phyloP scores from a whole-genome alignment of 1,140 invertebrate genomes.

The Telenomus remus region DNA sequence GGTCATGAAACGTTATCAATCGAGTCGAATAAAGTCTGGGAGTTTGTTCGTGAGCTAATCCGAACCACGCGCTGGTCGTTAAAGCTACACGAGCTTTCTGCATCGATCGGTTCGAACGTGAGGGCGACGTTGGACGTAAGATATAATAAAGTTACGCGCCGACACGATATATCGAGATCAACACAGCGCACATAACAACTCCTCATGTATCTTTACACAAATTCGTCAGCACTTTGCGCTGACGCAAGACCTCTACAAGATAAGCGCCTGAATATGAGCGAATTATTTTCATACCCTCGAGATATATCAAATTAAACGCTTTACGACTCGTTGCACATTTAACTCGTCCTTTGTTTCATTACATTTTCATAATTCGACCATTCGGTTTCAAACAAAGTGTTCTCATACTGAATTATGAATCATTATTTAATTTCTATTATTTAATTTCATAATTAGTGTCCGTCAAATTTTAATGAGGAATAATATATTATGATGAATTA shows the following conservation, averaged over 20 bases:
- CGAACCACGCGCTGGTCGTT: slow-evolving; percentile 38
- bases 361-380: background rate
- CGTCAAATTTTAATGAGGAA: too few species aligned
- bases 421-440: too few species aligned
- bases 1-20: slow-evolving; percentile 52
- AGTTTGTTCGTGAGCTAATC: slow-evolving; percentile 48
- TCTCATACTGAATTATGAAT: too few species aligned
- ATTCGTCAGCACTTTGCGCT: slow-evolving; percentile 24
- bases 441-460: too few species aligned
- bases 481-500: too few species aligned
- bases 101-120: slow-evolving; percentile 47
- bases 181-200: slow-evolving; percentile 39
- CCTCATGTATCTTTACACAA: slow-evolving; percentile 45
- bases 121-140: slow-evolving; percentile 33
- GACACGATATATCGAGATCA: slow-evolving; percentile 43
- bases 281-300: background rate
- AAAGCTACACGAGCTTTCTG: slow-evolving; percentile 38
- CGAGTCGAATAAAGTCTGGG: slow-evolving; percentile 35
- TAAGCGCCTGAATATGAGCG: slow-evolving; percentile 3
- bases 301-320: slow-evolving; percentile 1
- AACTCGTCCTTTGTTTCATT: background rate
- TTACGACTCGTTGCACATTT: too few species aligned
- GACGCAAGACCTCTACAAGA: slow-evolving; percentile 10
- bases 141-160: slow-evolving; percentile 53
- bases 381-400: too few species aligned